A percentile compares a stretch with the other conserved stretches of the same genome.
Evolutionary conservation across 2,888 invertebrate genomes (phyloP).

Genomic region (Zonitis immaculata): DNA sequence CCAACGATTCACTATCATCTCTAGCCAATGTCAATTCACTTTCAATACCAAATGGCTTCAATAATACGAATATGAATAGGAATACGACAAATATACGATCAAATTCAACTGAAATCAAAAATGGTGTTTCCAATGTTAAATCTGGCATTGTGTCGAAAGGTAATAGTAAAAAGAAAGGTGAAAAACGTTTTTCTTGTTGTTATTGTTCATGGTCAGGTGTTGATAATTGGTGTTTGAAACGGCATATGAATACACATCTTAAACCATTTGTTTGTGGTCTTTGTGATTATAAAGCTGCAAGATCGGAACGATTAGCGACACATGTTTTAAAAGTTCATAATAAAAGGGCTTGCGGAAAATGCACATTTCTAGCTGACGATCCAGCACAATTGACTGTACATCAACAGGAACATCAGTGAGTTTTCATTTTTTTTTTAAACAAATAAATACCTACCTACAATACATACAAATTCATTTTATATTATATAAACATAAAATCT

Average conservation of each 20-base stretch:
- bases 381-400: constrained; percentile 73
- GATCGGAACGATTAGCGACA: constrained; percentile 83
- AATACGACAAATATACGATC: constrained; percentile 29
- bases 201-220: constrained; percentile 91
- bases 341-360: constrained; percentile 84
- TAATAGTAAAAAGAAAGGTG: constrained; percentile 46
- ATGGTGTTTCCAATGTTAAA: constrained; percentile 20
- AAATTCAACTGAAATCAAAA: constrained; percentile 34
- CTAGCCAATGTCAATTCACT: constrained; percentile 33
- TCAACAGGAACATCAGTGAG: constrained; percentile 72
- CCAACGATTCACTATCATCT: constrained; percentile 33
- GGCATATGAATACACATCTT: constrained; percentile 88
- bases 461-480: no score
- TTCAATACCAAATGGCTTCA: constrained; percentile 42
- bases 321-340: constrained; percentile 90
- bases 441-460: no score
- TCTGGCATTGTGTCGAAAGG: constrained; percentile 34
- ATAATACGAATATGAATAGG: constrained; percentile 36
- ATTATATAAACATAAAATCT: no score
- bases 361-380: constrained; percentile 82
- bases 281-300: constrained; percentile 90
- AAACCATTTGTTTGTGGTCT: constrained; percentile 87
- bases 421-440: constrained; percentile 35
- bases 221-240: constrained; percentile 90
- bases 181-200: constrained; percentile 64